Base-by-base conservation (phyloP, 2,888 invertebrate species). In the Lepidocyrtoides sp. region DNA sequence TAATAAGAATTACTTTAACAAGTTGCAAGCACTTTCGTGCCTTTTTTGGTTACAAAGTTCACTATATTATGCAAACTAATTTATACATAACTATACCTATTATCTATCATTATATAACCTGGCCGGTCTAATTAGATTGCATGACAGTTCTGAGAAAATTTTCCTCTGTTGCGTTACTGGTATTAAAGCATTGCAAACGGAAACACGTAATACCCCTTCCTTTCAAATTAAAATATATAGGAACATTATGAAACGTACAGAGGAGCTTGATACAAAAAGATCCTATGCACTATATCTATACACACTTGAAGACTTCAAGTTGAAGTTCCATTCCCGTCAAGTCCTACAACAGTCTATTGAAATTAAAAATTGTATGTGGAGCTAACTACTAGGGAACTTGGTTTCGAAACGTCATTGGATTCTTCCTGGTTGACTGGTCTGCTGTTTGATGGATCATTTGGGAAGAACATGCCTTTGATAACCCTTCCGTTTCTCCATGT, bases 401-500 rank as follows among this genome's bases (percentile, higher is more conserved):
- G 89, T 44, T 72, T 75, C 0, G 88, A 81, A 77, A 89, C 75
- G 14, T 89, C 89, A 60, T 89, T 89, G 14, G 75, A 77, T 8
- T 75, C 41, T 44, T 89, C 75, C n/a, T 72, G 72, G 41, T 72
- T 83, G 10, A 75, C 32, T 12, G 89, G 77, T 32, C 60, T 48
- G 10, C 60, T 72, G 10, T 90, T 84, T 3, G 96, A 97, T 94
- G 97, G 96, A 75, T 97, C 97, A 94, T 97, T 97, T 20, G 97
- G 97, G 69, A 97, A 96, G 81, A 98, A 95, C 95, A 97, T 97
- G 84, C 97, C 97, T 94, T 98, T 98, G 60, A 98, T 97, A n/a
- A 98, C 98, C 92, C 98, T 96, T 0, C 98, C 98, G 95, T 98
- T 98, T 82, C 98, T 96, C 98, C 98, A 98, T 0, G 97, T 97